These are phyloP conservation scores for Pygmarrhopalites habei DNA, from an alignment of 1,140 invertebrate genomes.

Conservation along the genomic window DNA sequence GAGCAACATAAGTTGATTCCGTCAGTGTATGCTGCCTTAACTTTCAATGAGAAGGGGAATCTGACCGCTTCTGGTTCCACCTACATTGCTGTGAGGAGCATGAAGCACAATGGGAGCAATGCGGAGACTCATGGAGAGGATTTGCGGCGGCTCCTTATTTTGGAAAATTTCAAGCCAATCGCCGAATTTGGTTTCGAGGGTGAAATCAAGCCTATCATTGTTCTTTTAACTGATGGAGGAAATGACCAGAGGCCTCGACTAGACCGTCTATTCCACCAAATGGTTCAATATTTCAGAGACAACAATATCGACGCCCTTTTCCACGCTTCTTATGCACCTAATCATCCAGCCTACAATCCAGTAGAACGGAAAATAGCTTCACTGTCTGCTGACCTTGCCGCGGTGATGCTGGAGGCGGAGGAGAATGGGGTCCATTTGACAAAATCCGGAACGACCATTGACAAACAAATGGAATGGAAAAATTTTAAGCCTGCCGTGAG, in stretches of 20 bases:
- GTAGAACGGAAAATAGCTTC: slow-evolving; percentile 44
- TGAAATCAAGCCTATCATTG: slow-evolving; percentile 45
- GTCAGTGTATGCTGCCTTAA: slow-evolving; percentile 41
- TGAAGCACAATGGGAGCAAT: slow-evolving; percentile 40
- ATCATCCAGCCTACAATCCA: slow-evolving; percentile 42
- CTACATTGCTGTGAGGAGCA: slow-evolving; percentile 44
- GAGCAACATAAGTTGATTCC: slow-evolving; percentile 42
- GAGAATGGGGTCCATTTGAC: slow-evolving; percentile 44
- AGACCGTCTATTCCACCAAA: slow-evolving; percentile 22
- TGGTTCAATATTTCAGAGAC: slow-evolving; percentile 17
- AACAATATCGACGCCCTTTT: slow-evolving; percentile 45
- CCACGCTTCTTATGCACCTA: slow-evolving; percentile 46
- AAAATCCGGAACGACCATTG: slow-evolving; percentile 23
- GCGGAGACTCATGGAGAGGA: slow-evolving; percentile 43
- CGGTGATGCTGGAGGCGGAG: slow-evolving; percentile 44
- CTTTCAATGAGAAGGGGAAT: slow-evolving; percentile 38
- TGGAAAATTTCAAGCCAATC: slow-evolving; percentile 34
- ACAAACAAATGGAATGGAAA: slow-evolving; percentile 38
- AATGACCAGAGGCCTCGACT: slow-evolving; percentile 45
- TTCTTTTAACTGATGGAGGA: slow-evolving; percentile 44
- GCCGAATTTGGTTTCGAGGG: no score
- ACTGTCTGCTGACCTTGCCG: slow-evolving; percentile 43
- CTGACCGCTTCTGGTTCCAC: slow-evolving; percentile 44
- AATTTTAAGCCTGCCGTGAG: slow-evolving; percentile 42
- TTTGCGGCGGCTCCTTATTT: slow-evolving; percentile 40